Evolutionary conservation across 2,113 vertebrate species (phyloP), one percentile per base, ranked within the genome.

Genomic region (Leptosomus discolor): DNA sequence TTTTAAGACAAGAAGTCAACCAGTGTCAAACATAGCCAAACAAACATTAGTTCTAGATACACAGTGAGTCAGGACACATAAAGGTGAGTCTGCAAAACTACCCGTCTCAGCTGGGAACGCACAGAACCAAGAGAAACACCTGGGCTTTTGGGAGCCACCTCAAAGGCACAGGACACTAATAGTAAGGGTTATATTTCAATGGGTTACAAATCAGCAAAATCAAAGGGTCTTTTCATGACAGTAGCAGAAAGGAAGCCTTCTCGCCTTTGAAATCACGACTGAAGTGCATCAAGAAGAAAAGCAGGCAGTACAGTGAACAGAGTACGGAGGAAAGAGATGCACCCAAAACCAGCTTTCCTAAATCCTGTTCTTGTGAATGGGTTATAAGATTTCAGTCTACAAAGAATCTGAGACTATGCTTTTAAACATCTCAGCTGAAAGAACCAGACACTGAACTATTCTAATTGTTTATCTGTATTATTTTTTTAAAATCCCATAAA

Each of bases 1-100:
- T 70, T 94, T 86, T 58, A 70, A 77, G 75, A 65, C 19, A 92
- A 74, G 26, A 87, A 71, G 76, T 80, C 45, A 80, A 64, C 13
- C 48, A 53, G 30, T 0, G 0, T 39, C 27, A n/a, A n/a, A 82
- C 27, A 50, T 0, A 85, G 46, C 17, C 45, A 92, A 89, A 46
- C 0, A 0, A 85, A 53, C 51, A 76, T 92, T 19, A 71, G 6
- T 60, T 85, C 61, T n/a, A 64, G 36, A 89, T 24, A 43, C 7
- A 36, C 18, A 19, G 5, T 48, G 68, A 88, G 11, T 68, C 39
- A 82, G 53, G 85, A 71, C 22, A 82, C 43, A 37, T 21, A 46
- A 67, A 91, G 3, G 13, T 15, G 27, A 81, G 46, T 20, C 51
- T 39, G 77, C 41, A 92, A 87, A 74, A 63, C 57, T 30, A 54